Evolutionary conservation across 2,113 vertebrate species (phyloP).

Genomic region (Dasyprocta punctata): DNA sequence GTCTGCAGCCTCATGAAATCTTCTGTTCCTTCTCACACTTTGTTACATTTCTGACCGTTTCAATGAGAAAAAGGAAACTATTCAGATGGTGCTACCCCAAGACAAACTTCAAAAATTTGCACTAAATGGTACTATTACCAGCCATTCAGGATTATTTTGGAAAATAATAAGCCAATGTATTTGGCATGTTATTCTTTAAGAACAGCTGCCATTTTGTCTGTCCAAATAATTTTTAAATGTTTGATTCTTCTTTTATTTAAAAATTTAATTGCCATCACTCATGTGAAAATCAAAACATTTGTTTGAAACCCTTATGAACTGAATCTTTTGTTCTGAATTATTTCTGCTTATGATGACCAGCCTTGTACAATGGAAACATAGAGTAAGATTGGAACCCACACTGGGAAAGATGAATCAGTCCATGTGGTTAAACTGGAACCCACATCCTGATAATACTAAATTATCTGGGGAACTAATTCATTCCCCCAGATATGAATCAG

Average conservation of each 20-base stretch:
- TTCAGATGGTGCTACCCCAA: slow-evolving; percentile 73
- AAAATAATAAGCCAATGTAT: slow-evolving; percentile 68
- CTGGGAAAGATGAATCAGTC: not conserved
- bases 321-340: not conserved
- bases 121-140: slow-evolving; percentile 13
- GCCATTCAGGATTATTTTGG: slow-evolving; percentile 69
- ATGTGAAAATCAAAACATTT: not conserved
- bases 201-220: not conserved
- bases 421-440: not conserved
- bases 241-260: not conserved
- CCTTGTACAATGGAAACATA: not conserved
- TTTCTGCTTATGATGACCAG: not conserved
- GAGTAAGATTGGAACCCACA: not conserved
- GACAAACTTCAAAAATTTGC: slow-evolving; percentile 76
- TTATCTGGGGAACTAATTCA: not conserved
- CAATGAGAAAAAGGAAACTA: slow-evolving; percentile 70
- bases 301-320: not conserved
- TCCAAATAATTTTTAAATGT: not conserved
- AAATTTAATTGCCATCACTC: not conserved
- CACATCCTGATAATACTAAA: too few species aligned
- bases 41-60: slow-evolving; percentile 79
- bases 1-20: slow-evolving; percentile 78
- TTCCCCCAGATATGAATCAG: not conserved
- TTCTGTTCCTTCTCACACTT: slow-evolving; percentile 79
- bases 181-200: slow-evolving; percentile 19